Evolutionary conservation across 2,113 vertebrate species (phyloP), one percentile per base, ranked within the genome.

Genomic region (Hyla sarda): DNA sequence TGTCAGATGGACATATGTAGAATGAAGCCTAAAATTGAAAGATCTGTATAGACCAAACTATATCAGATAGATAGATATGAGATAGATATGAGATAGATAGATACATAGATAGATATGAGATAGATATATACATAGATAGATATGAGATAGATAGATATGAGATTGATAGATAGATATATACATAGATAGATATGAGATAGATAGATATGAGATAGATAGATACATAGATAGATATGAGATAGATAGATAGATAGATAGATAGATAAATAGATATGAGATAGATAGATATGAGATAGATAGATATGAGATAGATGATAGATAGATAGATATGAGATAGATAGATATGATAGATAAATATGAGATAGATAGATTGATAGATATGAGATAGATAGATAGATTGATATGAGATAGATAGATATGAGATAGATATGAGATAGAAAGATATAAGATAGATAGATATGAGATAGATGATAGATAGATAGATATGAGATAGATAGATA

Each of bases 11-110:
- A 54, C 9, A 37, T 2, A 34, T 41, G 17, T 69, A 21, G 34
- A 71, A 0, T 32, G 28, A 14, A 32, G 62, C 3, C 5, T 6
- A 65, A 30, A 14, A 30, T 65, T 13, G 62, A 32, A 65, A 1
- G 13, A 5, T 30, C 62, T 65, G 28, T 30, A 32, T 1, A 65
- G 62, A 65, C 3, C 14, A 14, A 37, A 65, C 4, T 65, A 28
- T 30, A n/a, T 9, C 47, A 48, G 23, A 25, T 25, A 11, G 23
- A 65, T 65, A 14, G 60, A 65, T 28, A 2, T 1, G 58, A 65
- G n/a, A 65, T 65, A 65, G 60, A 65, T 30, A n/a, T n/a, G n/a
- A 65, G 60, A 65, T 65, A 65, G 58, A 65, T 65, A 65, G 60
- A 65, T 65, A 60, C 14, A 60, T 60, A 25, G 56, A n/a, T 60